Evolutionary conservation across 1,140 invertebrate genomes (phyloP), one percentile per base, ranked within the genome.

Genomic region (Euura saliciscinereae): DNA sequence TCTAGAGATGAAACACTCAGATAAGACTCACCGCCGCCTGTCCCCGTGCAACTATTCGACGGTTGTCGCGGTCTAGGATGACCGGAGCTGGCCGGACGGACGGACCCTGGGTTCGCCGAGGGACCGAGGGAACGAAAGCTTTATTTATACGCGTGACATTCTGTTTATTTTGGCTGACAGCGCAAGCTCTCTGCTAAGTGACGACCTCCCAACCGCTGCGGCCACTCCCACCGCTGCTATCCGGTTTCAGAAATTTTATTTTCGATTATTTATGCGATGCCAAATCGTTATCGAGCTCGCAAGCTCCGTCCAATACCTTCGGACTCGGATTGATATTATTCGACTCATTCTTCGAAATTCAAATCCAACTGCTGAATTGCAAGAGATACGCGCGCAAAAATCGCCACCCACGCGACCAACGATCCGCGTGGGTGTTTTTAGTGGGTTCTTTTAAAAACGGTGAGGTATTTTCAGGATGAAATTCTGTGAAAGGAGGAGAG

Each of bases 131-230:
- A 43, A 74, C 78, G 77, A 80, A 81, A 84, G 81, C 78, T 82
- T 83, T 85, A 85, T 85, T 84, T 85, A 83, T 83, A 82, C 78
- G 79, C 78, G 73, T 82, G 82, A 83, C 82, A 84, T 83, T 82
- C 82, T 83, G 83, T 85, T 85, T 85, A 84, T 82, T 85, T 85
- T 84, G 80, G 83, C 82, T 82, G 80, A 81, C 80, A 68, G 66
- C 66, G 66, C 66, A 67, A 45, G 68, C 77, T 74, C 70, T 69
- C 65, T 44, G 64, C 64, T 75, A 79, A 82, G 77, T 80, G 78
- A 82, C 78, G 77, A 80, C 74, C 74, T 45, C 66, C 72, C 51
- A 59, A 59, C 51, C 51, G 51, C 13, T 59, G 51, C 51, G 51
- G 6, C 51, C 51, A 59, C 51, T 59, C 51, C 51, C 51, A 59